These are phyloP conservation scores for Phalangium opilio DNA, from an alignment of 2,888 invertebrate species.

Conservation along the genomic window DNA sequence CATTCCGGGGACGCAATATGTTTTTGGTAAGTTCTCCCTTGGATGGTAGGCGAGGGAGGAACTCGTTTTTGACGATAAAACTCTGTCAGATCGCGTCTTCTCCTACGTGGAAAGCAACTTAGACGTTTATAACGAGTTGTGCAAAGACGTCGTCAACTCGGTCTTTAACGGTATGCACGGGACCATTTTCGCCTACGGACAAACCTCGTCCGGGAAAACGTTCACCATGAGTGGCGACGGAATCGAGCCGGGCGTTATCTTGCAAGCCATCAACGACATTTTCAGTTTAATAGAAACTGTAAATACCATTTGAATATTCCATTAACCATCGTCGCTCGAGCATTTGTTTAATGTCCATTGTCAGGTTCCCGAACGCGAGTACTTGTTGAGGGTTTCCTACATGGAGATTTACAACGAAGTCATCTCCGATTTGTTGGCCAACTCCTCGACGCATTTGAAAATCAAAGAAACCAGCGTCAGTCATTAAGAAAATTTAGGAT, in stretches of 20 bases:
- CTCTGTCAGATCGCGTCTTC: too few species aligned
- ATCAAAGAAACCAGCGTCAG: slow-evolving; percentile 35
- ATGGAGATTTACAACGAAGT: slow-evolving; percentile 80
- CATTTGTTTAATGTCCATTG: slow-evolving; percentile 6
- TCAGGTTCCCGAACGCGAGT: slow-evolving; percentile 46
- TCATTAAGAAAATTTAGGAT: not conserved
- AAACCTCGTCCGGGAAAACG: slow-evolving; percentile 74
- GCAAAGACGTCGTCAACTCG: too few species aligned
- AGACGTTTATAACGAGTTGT: too few species aligned
- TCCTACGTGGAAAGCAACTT: too few species aligned
- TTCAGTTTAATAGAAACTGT: slow-evolving; percentile 31
- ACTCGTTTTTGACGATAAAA: too few species aligned
- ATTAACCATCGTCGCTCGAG: not conserved
- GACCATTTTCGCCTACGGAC: slow-evolving; percentile 81
- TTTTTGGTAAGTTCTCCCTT: too few species aligned
- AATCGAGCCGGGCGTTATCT: slow-evolving; percentile 55
- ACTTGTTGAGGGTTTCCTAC: slow-evolving; percentile 60
- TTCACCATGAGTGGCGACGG: slow-evolving; percentile 63
- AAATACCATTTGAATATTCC: slow-evolving; percentile 11
- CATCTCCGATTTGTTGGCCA: slow-evolving; percentile 56
- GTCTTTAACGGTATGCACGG: slow-evolving; percentile 32
- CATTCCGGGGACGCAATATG: too few species aligned
- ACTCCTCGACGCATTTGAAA: slow-evolving; percentile 30
- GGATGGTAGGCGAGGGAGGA: too few species aligned
- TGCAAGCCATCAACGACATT: slow-evolving; percentile 44